These are phyloP conservation scores for Odontomyia ornata DNA, from an alignment of 2,888 invertebrate species.

Conservation along the genomic window DNA sequence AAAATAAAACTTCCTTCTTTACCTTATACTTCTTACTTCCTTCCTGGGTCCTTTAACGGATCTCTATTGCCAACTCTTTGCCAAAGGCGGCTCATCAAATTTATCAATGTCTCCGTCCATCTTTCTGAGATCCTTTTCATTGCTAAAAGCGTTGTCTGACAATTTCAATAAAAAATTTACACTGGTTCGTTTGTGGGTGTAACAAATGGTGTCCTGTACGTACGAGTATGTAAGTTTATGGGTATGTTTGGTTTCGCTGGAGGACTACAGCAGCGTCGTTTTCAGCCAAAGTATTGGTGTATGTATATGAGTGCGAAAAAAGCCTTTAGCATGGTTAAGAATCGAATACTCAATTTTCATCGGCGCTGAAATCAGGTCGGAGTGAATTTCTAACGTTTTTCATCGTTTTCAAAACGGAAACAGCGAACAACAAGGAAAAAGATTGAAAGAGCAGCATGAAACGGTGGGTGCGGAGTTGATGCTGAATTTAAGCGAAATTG, in stretches of 20 bases:
- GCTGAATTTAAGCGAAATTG: conserved; percentile 39
- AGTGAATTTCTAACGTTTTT: neutral
- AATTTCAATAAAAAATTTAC: conserved; percentile 41
- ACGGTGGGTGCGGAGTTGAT: neutral
- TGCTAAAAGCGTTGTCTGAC: conserved; percentile 37
- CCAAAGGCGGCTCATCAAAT: neutral
- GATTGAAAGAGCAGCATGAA: neutral
- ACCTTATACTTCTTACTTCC: too few relatives aligned
- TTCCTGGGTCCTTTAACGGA: too few relatives aligned
- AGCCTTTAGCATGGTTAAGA: neutral
- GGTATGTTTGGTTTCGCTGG: too few relatives aligned
- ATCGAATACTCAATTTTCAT: conserved; percentile 27
- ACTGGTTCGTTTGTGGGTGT: conserved; percentile 36
- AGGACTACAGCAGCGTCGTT: too few relatives aligned
- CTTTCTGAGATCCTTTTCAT: conserved; percentile 18
- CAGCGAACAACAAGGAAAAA: neutral
- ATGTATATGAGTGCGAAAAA: neutral
- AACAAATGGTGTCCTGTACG: conserved; percentile 14
- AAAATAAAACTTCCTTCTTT: too few relatives aligned
- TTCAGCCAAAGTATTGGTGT: neutral
- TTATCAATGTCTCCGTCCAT: neutral
- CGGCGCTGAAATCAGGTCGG: neutral
- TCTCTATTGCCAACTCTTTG: too few relatives aligned
- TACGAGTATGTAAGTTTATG: neutral
- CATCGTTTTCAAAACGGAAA: neutral